Percentiles rank a stretch among this genome's conserved stretches.
These are phyloP conservation scores for Drosophila glabriapex DNA, from an alignment of 2,888 invertebrate genomes.

Conservation along the genomic window DNA sequence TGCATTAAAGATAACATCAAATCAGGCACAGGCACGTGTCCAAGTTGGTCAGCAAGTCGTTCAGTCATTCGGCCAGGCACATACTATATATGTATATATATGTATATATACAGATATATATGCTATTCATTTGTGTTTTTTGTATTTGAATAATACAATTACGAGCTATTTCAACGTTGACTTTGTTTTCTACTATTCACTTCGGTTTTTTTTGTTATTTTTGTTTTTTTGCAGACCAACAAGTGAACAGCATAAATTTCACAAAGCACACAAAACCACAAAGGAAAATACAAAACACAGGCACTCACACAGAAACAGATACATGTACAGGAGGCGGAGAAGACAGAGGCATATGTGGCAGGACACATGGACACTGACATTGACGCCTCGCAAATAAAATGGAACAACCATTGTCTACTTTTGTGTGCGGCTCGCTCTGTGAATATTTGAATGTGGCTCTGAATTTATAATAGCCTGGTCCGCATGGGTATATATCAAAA, in stretches of 20 bases:
- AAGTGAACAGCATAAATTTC: slow-evolving; percentile 56
- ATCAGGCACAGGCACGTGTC: slow-evolving; percentile 17
- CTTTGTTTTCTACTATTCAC: slow-evolving; percentile 33
- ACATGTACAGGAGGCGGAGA: neutral
- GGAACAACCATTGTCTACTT: slow-evolving; percentile 58
- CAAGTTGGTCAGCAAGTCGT: slow-evolving; percentile 36
- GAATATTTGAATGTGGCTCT: slow-evolving; percentile 4
- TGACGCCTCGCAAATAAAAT: slow-evolving; percentile 42
- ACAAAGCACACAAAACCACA: slow-evolving; percentile 62
- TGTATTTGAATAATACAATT: slow-evolving; percentile 73
- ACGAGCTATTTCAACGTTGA: slow-evolving; percentile 53
- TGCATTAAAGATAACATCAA: slow-evolving; percentile 27
- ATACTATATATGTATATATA: neutral
- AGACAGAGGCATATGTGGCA: slow-evolving; percentile 15
- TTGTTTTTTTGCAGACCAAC: slow-evolving; percentile 29
- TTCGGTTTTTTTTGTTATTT: slow-evolving; percentile 1
- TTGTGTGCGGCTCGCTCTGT: slow-evolving; percentile 28
- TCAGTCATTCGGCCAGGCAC: slow-evolving; percentile 18
- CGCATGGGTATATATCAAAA: neutral
- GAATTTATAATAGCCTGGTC: slow-evolving; percentile 19
- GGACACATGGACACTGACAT: slow-evolving; percentile 24
- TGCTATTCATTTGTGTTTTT: slow-evolving; percentile 36
- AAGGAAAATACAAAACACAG: slow-evolving; percentile 15
- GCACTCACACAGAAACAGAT: slow-evolving; percentile 1
- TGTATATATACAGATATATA: neutral